Evolutionary conservation across 2,113 vertebrate species (phyloP), one percentile per base, ranked within the genome.

Genomic region (Apistogramma diplotaenia): DNA sequence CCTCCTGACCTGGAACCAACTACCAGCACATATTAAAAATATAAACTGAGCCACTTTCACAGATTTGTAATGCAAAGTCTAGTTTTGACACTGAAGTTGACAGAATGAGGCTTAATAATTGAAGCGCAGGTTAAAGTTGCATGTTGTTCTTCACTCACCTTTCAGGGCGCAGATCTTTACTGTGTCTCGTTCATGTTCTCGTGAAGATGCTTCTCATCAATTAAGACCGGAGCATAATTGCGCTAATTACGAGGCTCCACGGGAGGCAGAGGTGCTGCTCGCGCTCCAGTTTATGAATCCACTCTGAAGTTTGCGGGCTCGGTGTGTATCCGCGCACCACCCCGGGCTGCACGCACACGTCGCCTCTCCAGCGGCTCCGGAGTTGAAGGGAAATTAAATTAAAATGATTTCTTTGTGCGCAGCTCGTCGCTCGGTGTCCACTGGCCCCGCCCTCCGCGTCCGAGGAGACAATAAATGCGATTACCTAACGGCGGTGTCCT

Each of bases 401-500:
- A 59, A 27, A 6, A 1, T 12, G 54, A 61, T 87, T 70, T 78
- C 8, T 46, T 25, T n/a, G 25, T 25, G 19, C 40, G 43, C 57
- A 4, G 51, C 15, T 61, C 35, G 54, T 19, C 57, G 29, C 76
- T 54, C 13, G 19, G 46, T 2, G 5, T 49, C 59, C 55, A 15
- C 23, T 35, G 18, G 35, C 37, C 35, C 59, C 40, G 33, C 59
- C n/a, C 27, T 10, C 67, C n/a, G 60, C 49, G 37, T 46, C 37
- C n/a, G 7, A 35, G 59, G 59, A 87, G 18, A 27, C 43, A 49
- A 71, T n/a, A 89, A 84, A 85, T 53, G 27, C 49, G 88, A 73
- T 90, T 81, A 89, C 85, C 84, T 81, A 78, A 85, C 73, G n/a
- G 29, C 58, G 35, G 57, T 56, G 81, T 25, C 76, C 87, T 88